Percentiles rank a stretch among this genome's conserved stretches.
Conservation (phyloP, 2,888 invertebrate genomes). For the Chalcis sispes region DNA sequence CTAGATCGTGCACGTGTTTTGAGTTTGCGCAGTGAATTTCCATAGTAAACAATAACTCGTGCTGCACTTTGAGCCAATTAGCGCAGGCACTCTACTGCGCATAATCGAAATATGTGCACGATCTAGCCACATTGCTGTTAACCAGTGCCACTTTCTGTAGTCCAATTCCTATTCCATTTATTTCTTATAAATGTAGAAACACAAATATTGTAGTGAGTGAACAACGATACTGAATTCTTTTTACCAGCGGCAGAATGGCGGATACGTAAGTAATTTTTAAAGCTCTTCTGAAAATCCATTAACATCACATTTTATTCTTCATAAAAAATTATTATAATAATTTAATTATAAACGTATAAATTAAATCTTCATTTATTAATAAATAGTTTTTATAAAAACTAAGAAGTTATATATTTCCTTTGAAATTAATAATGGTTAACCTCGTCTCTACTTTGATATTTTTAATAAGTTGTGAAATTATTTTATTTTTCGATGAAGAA, state of each 20-base stretch:
- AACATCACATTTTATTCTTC: constrained; percentile 63
- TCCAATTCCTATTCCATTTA: no score
- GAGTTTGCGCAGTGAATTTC: no score
- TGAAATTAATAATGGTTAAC: constrained; percentile 20
- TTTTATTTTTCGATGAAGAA: background rate
- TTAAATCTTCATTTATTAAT: background rate
- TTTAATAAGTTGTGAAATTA: background rate
- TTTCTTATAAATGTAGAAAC: no score
- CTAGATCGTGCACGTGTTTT: no score
- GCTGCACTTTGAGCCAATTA: no score
- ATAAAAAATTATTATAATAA: background rate
- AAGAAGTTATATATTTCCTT: constrained; percentile 6
- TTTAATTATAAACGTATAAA: background rate
- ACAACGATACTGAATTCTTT: constrained; percentile 56
- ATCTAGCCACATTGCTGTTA: no score
- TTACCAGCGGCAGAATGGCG: constrained; percentile 66
- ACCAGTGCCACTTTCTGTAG: no score
- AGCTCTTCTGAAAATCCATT: constrained; percentile 63
- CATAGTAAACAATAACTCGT: no score
- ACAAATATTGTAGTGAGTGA: constrained; percentile 13
- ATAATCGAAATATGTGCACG: no score
- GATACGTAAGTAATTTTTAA: constrained; percentile 68
- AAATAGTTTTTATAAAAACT: constrained; percentile 26
- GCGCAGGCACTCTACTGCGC: no score
- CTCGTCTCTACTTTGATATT: background rate